Conservation (phyloP, 2,888 invertebrate genomes). For the Schizotus pectinicornis region DNA sequence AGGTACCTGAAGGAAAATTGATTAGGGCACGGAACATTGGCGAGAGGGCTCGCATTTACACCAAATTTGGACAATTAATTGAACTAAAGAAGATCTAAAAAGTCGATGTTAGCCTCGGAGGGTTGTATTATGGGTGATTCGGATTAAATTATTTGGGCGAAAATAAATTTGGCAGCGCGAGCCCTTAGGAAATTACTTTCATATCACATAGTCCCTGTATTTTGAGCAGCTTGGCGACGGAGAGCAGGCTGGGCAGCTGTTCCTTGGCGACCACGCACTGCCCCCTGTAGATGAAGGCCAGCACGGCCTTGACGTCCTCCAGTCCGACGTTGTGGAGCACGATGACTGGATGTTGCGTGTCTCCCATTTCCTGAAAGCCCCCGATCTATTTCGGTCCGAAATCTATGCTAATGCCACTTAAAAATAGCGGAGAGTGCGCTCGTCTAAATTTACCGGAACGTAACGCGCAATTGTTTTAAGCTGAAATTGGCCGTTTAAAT, state of each 20-base stretch:
- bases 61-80: no score
- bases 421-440: conserved; percentile 19
- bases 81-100: no score
- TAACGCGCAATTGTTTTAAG: conserved; percentile 49
- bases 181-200: conserved; percentile 64
- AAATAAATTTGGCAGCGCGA: not conserved
- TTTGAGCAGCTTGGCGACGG: conserved; percentile 79
- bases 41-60: not conserved
- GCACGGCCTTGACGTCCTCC: conserved; percentile 74
- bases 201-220: conserved; percentile 84
- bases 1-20: conserved; percentile 41
- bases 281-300: conserved; percentile 88
- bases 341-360: conserved; percentile 73
- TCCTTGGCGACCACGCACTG: conserved; percentile 85
- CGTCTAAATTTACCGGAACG: conserved; percentile 47
- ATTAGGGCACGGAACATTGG: not conserved
- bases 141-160: no score
- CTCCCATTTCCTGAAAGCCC: conserved; percentile 67
- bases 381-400: conserved; percentile 4
- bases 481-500: conserved; percentile 20
- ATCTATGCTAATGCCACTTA: conserved; percentile 10
- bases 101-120: no score
- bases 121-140: no score
- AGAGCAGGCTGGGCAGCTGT: conserved; percentile 76
- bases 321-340: conserved; percentile 74